Evolutionary conservation across 92 coral and sea anemone species (phyloP).

Genomic region (Isaurus tuberculatus): DNA sequence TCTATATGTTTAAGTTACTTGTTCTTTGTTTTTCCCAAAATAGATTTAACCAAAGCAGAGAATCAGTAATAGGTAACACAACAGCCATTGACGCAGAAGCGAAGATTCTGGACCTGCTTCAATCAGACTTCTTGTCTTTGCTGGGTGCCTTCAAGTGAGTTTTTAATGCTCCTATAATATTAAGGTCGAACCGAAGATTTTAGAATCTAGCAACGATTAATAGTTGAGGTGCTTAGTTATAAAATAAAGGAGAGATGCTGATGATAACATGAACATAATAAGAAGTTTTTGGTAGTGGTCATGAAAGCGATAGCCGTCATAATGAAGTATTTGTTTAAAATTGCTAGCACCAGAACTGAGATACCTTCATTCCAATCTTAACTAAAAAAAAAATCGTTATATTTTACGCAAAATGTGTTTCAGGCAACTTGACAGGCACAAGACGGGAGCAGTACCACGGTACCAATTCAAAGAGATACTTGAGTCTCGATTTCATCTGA

Average conservation of each 20-base stretch:
- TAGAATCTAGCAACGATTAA: neutral
- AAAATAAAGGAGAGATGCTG: neutral
- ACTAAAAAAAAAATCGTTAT: neutral
- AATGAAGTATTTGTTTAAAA: neutral
- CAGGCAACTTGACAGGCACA: constrained; percentile 85
- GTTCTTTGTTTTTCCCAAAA: neutral
- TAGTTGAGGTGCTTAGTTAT: neutral
- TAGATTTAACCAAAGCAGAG: constrained; percentile 86
- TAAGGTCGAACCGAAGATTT: neutral
- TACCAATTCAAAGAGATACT: constrained; percentile 85
- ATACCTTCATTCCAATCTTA: neutral
- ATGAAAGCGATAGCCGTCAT: neutral
- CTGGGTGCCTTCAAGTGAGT: constrained; percentile 88
- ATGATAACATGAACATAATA: neutral
- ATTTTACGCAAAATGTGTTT: neutral
- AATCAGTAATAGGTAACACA: constrained; percentile 71
- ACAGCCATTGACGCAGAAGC: constrained; percentile 89
- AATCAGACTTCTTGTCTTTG: constrained; percentile 80
- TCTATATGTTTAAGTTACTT: neutral
- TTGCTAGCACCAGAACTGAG: neutral
- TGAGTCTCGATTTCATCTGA: constrained; percentile 70
- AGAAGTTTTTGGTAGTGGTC: neutral
- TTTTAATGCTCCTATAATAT: neutral
- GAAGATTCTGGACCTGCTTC: constrained; percentile 74
- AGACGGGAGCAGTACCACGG: constrained; percentile 70